Evolutionary conservation across 2,888 invertebrate species (phyloP).

Genomic region (Chrysomela aeneicollis): DNA sequence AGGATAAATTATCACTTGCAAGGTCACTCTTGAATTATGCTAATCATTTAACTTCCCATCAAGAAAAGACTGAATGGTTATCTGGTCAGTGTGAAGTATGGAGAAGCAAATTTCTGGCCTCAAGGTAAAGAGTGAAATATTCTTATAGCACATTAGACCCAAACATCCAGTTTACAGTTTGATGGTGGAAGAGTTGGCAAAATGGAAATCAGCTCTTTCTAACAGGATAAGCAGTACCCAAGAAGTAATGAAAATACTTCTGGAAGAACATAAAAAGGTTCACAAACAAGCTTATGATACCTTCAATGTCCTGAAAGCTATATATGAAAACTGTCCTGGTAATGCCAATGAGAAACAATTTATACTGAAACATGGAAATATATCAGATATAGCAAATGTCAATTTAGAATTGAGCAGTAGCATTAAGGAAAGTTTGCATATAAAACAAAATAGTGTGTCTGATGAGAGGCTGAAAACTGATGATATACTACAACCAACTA

Average conservation of each 20-base stretch:
- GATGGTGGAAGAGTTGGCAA: slow-evolving; percentile 91
- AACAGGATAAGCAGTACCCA: slow-evolving; percentile 76
- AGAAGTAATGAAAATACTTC: slow-evolving; percentile 71
- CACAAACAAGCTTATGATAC: slow-evolving; percentile 71
- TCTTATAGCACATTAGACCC: neutral
- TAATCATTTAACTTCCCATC: slow-evolving; percentile 85
- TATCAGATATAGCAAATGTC: slow-evolving; percentile 70
- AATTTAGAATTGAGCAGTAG: slow-evolving; percentile 72
- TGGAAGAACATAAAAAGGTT: slow-evolving; percentile 74
- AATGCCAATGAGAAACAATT: slow-evolving; percentile 44
- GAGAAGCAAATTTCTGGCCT: slow-evolving; percentile 95
- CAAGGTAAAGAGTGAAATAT: slow-evolving; percentile 69
- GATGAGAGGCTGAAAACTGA: slow-evolving; percentile 6
- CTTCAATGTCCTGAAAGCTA: slow-evolving; percentile 67
- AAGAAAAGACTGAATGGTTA: slow-evolving; percentile 92
- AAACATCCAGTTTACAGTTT: slow-evolving; percentile 69
- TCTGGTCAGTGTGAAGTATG: slow-evolving; percentile 96
- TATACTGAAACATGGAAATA: slow-evolving; percentile 65
- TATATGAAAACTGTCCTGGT: slow-evolving; percentile 58
- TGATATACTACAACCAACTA: slow-evolving; percentile 42
- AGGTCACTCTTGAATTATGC: slow-evolving; percentile 85
- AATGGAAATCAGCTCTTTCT: slow-evolving; percentile 82
- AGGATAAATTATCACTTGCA: slow-evolving; percentile 90
- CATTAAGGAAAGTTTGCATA: slow-evolving; percentile 59
- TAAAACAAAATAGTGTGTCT: slow-evolving; percentile 44